Conservation (phyloP, 2,797 vertebrate species). For the Pachyuromys duprasi region DNA sequence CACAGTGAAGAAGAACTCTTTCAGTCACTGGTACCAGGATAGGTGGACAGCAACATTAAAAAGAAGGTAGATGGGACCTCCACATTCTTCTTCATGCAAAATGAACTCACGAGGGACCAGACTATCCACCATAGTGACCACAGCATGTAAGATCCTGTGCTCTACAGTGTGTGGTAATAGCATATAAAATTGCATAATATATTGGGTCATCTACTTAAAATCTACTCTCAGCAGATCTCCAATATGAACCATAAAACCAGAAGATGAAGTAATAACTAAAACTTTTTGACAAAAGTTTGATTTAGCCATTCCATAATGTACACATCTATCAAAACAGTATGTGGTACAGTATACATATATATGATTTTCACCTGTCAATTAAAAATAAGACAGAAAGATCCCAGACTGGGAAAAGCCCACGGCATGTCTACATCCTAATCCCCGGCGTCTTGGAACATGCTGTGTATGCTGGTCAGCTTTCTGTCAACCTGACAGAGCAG, state of each 20-base stretch:
- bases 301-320: background rate
- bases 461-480: background rate
- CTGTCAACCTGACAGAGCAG: background rate
- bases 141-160: background rate
- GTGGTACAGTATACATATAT: background rate
- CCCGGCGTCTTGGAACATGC: background rate
- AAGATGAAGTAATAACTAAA: background rate
- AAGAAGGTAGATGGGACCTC: background rate
- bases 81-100: background rate
- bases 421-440: background rate
- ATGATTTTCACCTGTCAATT: background rate
- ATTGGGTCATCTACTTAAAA: background rate
- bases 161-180: background rate
- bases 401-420: background rate
- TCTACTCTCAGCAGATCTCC: background rate
- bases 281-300: background rate
- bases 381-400: background rate
- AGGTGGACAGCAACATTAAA: background rate
- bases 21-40: background rate
- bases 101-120: background rate
- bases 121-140: background rate
- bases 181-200: background rate
- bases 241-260: background rate
- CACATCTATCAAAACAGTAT: background rate
- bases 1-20: background rate